Evolutionary conservation across 2,113 vertebrate species (phyloP).

Genomic region (Heloderma charlesbogerti): DNA sequence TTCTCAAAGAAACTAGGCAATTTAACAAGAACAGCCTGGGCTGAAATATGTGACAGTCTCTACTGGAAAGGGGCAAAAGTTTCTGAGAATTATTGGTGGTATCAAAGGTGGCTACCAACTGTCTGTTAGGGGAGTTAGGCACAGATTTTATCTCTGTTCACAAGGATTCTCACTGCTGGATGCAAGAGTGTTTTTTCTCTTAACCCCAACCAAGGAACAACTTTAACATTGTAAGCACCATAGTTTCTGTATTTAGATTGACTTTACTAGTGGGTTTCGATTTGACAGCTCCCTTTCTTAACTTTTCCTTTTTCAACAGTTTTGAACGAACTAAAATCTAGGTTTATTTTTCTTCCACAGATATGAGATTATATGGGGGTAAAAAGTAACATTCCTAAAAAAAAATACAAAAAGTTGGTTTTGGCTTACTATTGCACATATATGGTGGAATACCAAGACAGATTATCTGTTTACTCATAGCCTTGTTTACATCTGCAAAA

Average conservation of each 20-base stretch:
- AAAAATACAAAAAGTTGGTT: slow-evolving; percentile 47
- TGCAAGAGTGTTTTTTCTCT: neutral
- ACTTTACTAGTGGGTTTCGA: neutral
- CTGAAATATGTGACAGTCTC: neutral
- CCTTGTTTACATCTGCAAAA: slow-evolving; percentile 55
- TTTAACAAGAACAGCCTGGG: neutral
- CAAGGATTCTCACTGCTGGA: neutral
- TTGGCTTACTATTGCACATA: slow-evolving; percentile 42
- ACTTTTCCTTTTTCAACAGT: neutral
- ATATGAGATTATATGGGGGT: slow-evolving; percentile 30
- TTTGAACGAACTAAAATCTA: slow-evolving; percentile 13
- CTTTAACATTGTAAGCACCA: neutral
- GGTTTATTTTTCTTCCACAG: slow-evolving; percentile 20
- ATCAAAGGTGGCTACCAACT: neutral
- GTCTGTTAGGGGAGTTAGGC: neutral
- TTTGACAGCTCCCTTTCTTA: neutral
- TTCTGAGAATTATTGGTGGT: neutral
- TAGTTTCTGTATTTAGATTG: neutral
- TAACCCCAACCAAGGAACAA: too few relatives aligned
- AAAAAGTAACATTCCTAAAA: slow-evolving; percentile 2
- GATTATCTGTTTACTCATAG: slow-evolving; percentile 64
- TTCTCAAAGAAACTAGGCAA: neutral
- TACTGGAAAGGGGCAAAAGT: neutral
- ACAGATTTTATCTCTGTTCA: neutral
- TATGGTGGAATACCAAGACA: slow-evolving; percentile 47